Evolutionary conservation across 2,113 vertebrate genomes (phyloP), one percentile per base, ranked within the genome.

Genomic region (Camelus bactrianus): DNA sequence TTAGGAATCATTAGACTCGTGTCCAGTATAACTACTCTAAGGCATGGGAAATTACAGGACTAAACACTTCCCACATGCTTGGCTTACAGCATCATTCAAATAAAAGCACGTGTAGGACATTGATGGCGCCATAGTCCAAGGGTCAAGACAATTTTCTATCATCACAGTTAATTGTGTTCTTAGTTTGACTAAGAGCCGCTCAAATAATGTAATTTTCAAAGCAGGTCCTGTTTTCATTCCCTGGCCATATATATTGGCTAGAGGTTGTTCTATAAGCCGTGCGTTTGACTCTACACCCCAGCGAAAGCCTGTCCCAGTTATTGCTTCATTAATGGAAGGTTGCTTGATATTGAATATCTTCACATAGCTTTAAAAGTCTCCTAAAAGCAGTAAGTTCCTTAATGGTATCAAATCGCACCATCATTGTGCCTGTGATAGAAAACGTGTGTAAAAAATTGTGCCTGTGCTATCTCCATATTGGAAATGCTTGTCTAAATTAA

Each of bases 401-500:
- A 88, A 88, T 75, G 14, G 50, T 93, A 94, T 93, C n/a, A 85
- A 38, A 95, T 87, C 14, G 65, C 38, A 93, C 8, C 60, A 67
- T 97, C 28, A 91, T 19, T 87, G 26, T 6, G 95, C 32, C 2
- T 32, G 24, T 95, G 97, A 70, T 56, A 97, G 86, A 12, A 98
- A 98, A 92, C 28, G 70, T 0, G n/a, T 93, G n/a, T 85, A 46
- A 97, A 95, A 98, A 72, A 65, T 64, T 35, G 3, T 95, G 97
- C 94, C 24, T 16, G 4, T 89, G 48, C 9, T 82, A 84, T 93
- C 67, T 89, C 11, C 81, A 38, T 86, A 58, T 35, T 8, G 0
- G 81, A 98, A 97, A 92, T 85, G 4, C 15, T 87, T 80, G 9
- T 94, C 91, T 96, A 69, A 76, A 87, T 97, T 97, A 97, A 76